phyloP scores from a whole-genome alignment of 2,113 vertebrate species.

The Salminus brasiliensis region DNA sequence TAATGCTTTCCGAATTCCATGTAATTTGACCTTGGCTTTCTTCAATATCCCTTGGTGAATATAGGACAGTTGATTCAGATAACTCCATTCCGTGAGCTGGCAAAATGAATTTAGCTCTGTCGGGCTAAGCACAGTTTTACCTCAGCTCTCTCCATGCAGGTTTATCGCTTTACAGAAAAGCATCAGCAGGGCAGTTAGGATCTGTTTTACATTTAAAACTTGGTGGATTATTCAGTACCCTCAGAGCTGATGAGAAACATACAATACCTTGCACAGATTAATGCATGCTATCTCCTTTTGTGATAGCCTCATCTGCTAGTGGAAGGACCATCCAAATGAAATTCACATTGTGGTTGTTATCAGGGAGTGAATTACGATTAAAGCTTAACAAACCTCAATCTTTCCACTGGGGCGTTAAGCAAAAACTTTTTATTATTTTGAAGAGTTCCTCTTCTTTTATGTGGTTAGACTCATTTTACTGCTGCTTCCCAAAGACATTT shows the following conservation, averaged over 20 bases:
- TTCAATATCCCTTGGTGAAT: slow-evolving; percentile 66
- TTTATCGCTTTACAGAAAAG: slow-evolving; percentile 63
- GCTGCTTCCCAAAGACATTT: slow-evolving; percentile 10
- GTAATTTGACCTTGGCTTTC: slow-evolving; percentile 71
- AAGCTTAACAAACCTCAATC: slow-evolving; percentile 3
- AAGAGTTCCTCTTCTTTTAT: slow-evolving; percentile 27
- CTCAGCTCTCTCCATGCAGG: slow-evolving; percentile 63
- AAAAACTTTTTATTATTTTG: slow-evolving; percentile 2
- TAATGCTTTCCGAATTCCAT: slow-evolving; percentile 56
- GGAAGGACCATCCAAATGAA: slow-evolving; percentile 58
- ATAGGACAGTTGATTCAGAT: slow-evolving; percentile 69
- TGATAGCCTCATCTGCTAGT: slow-evolving; percentile 52
- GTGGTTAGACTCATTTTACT: slow-evolving; percentile 29
- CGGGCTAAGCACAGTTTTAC: slow-evolving; percentile 65
- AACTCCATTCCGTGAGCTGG: slow-evolving; percentile 64
- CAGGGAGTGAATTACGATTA: slow-evolving; percentile 11
- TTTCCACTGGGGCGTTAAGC: not conserved
- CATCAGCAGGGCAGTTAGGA: slow-evolving; percentile 60
- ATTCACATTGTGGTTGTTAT: slow-evolving; percentile 31
- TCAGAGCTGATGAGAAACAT: slow-evolving; percentile 56
- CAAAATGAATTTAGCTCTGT: slow-evolving; percentile 71
- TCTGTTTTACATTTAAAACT: slow-evolving; percentile 72
- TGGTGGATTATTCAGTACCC: slow-evolving; percentile 58
- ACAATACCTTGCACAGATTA: slow-evolving; percentile 63
- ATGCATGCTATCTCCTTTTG: slow-evolving; percentile 63